Conservation (phyloP, 2,888 invertebrate genomes). For the Diadegma fenestrale region DNA sequence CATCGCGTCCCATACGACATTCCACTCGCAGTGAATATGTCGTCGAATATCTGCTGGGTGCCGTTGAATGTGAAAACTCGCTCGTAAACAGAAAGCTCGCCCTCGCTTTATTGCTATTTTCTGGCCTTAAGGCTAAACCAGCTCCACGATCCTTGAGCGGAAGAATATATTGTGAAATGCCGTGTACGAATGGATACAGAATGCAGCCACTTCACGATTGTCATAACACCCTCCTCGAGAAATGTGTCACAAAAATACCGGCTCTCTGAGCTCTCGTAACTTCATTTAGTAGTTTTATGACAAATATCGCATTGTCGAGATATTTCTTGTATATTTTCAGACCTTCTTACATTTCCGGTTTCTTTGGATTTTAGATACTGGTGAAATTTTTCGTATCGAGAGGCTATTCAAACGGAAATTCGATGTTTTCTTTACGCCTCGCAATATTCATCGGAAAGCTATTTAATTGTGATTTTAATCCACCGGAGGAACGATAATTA, state of each 20-base stretch:
- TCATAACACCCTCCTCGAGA: constrained; percentile 15
- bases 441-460: no score
- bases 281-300: constrained; percentile 13
- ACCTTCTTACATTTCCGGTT: no score
- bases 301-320: not conserved
- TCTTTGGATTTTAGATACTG: not conserved
- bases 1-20: constrained; percentile 28
- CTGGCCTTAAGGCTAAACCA: constrained; percentile 30
- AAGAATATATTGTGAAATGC: constrained; percentile 38
- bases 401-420: not conserved
- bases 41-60: constrained; percentile 42
- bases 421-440: not conserved
- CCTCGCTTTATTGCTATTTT: constrained; percentile 54
- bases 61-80: constrained; percentile 51
- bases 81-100: constrained; percentile 42
- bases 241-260: constrained; percentile 34
- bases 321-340: constrained; percentile 4
- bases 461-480: not conserved
- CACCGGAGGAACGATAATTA: not conserved
- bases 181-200: constrained; percentile 11
- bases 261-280: constrained; percentile 22
- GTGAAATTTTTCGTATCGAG: not conserved
- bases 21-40: constrained; percentile 39
- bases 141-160: constrained; percentile 1
- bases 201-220: constrained; percentile 24